phyloP scores from a whole-genome alignment of 2,797 vertebrate genomes.

The Pseudotriccus pelzelni region DNA sequence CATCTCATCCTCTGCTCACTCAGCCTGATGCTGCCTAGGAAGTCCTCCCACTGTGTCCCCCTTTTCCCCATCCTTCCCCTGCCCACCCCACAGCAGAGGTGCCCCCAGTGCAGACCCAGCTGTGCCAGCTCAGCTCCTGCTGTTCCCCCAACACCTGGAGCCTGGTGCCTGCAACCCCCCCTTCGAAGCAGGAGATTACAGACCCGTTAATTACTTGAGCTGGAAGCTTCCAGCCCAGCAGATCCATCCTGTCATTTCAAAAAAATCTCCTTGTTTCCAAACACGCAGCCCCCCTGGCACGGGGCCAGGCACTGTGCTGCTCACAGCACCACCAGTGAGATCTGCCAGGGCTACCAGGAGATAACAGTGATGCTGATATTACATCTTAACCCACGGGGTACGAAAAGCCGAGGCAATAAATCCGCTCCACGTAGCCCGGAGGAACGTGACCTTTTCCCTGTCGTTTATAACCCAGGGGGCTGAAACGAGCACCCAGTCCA shows the following conservation, averaged over 20 bases:
- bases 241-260: not conserved
- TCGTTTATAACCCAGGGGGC: not conserved
- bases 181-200: not conserved
- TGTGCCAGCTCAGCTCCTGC: not conserved
- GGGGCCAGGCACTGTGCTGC: not conserved
- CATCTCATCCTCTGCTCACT: not conserved
- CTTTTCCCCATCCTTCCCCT: rapidly evolving
- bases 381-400: not conserved
- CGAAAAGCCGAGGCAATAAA: not conserved
- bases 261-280: not conserved
- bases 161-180: not conserved
- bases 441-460: not conserved
- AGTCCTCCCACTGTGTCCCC: rapidly evolving
- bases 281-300: not conserved
- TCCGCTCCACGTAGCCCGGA: not conserved
- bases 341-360: not conserved
- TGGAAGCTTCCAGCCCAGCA: slow-evolving; percentile 4
- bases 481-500: not conserved
- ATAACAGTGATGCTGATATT: not conserved
- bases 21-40: not conserved
- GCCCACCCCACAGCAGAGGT: not conserved
- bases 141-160: rapidly evolving
- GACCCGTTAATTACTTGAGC: not conserved
- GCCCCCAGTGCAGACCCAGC: not conserved
- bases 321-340: not conserved